Conservation (phyloP, 2,888 invertebrate genomes). For the Caenorhabditis sinica region DNA sequence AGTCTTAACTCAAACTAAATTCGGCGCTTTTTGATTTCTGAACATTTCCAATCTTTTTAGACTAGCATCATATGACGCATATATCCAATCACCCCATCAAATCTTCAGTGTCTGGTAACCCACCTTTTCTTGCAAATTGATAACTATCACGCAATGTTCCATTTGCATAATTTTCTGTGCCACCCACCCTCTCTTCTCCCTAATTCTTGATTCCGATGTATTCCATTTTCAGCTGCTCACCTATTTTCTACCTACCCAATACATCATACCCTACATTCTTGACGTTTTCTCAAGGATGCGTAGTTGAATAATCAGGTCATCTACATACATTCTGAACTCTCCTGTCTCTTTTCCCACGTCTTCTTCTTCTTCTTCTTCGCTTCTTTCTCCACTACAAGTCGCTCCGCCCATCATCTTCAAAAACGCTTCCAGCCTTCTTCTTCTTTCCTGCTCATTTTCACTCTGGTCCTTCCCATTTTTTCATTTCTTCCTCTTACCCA, state of each 20-base stretch:
- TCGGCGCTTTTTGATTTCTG: no score
- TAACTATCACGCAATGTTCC: conserved; percentile 32
- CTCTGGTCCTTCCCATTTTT: conserved; percentile 13
- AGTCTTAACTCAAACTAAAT: no score
- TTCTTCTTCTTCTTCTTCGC: conserved; percentile 7
- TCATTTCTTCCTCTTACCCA: neutral
- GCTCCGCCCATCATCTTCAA: conserved; percentile 42
- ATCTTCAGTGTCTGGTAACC: conserved; percentile 23
- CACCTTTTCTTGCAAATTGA: neutral
- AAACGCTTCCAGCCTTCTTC: conserved; percentile 30
- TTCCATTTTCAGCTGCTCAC: conserved; percentile 43
- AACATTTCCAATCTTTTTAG: no score
- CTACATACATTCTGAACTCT: conserved; percentile 36
- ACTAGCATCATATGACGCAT: no score
- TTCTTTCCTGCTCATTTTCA: conserved; percentile 22
- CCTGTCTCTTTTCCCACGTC: conserved; percentile 13
- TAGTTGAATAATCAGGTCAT: conserved; percentile 51
- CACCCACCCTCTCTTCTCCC: conserved; percentile 4
- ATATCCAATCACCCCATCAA: neutral
- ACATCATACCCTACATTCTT: conserved; percentile 20
- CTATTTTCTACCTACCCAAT: conserved; percentile 17
- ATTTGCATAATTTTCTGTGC: neutral
- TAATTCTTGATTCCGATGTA: conserved; percentile 1
- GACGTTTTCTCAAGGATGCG: conserved; percentile 44
- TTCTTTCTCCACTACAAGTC: neutral